These are phyloP conservation scores for Ornithoptera alexandrae DNA, from an alignment of 2,888 invertebrate genomes.

Conservation along the genomic window DNA sequence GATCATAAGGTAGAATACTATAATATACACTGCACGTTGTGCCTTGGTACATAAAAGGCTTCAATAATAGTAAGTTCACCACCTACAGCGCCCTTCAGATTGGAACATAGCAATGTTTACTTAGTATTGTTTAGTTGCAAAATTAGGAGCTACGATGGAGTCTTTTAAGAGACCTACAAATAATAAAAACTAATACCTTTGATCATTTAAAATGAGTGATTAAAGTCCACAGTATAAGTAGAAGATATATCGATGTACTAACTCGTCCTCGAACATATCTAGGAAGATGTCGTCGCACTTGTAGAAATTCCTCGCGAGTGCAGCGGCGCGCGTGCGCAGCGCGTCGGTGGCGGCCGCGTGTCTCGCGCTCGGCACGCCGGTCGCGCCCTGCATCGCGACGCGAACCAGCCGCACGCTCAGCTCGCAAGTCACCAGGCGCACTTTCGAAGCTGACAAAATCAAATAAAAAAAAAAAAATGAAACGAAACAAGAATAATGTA, in stretches of 20 bases:
- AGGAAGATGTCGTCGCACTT: constrained; percentile 99
- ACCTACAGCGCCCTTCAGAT: too few species aligned
- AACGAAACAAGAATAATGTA: not conserved
- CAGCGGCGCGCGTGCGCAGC: constrained; percentile 88
- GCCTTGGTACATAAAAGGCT: too few species aligned
- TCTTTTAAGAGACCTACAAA: too few species aligned
- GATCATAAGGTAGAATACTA: too few species aligned
- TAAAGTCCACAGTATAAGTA: too few species aligned
- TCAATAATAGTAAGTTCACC: too few species aligned
- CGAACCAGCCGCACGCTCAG: constrained; percentile 89
- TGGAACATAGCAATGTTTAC: too few species aligned
- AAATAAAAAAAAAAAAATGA: not conserved
- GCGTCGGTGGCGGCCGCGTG: constrained; percentile 80
- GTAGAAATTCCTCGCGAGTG: constrained; percentile 93
- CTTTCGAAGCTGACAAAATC: constrained; percentile 83
- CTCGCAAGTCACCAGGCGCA: constrained; percentile 95
- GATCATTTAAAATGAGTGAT: too few species aligned
- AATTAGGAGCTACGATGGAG: too few species aligned
- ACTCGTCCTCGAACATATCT: constrained; percentile 99
- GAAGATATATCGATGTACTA: constrained; percentile 43
- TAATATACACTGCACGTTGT: too few species aligned
- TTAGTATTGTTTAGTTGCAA: too few species aligned
- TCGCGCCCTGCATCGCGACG: constrained; percentile 74
- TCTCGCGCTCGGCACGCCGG: constrained; percentile 80
- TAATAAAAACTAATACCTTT: too few species aligned